Percentiles rank a stretch among this genome's conserved stretches.
Conservation (phyloP, 1,140 invertebrate genomes). For the Drosophila auraria region DNA sequence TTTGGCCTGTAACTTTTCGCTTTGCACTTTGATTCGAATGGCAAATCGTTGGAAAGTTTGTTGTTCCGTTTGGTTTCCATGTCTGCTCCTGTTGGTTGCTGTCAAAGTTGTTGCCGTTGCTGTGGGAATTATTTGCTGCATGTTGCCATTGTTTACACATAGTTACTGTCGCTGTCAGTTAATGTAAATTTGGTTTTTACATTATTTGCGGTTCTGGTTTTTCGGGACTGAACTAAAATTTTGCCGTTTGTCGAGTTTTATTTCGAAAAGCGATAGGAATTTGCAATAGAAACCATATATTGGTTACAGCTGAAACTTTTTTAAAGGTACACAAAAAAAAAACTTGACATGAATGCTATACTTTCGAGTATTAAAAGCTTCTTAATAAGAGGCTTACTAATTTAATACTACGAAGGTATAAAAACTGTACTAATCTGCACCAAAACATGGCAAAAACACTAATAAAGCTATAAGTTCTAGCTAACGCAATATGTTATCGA, state of each 20-base stretch:
- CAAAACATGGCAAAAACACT: too few relatives aligned
- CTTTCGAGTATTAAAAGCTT: too few relatives aligned
- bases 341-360: too few relatives aligned
- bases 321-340: neutral
- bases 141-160: slow-evolving; percentile 48
- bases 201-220: slow-evolving; percentile 33
- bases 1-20: slow-evolving; percentile 16
- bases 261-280: neutral
- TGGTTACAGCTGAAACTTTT: neutral
- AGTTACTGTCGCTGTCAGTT: slow-evolving; percentile 49
- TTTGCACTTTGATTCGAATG: slow-evolving; percentile 27
- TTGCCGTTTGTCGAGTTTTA: neutral
- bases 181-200: slow-evolving; percentile 47
- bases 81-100: slow-evolving; percentile 42
- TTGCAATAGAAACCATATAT: neutral
- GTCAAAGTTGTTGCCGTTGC: slow-evolving; percentile 42
- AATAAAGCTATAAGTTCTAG: too few relatives aligned
- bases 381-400: too few relatives aligned
- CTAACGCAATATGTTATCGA: too few relatives aligned
- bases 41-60: slow-evolving; percentile 42
- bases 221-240: neutral
- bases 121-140: slow-evolving; percentile 35
- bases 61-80: slow-evolving; percentile 17
- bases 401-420: too few relatives aligned
- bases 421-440: too few relatives aligned